Evolutionary conservation across 2,888 invertebrate genomes (phyloP).

Genomic region (Phyllotreta striolata): DNA sequence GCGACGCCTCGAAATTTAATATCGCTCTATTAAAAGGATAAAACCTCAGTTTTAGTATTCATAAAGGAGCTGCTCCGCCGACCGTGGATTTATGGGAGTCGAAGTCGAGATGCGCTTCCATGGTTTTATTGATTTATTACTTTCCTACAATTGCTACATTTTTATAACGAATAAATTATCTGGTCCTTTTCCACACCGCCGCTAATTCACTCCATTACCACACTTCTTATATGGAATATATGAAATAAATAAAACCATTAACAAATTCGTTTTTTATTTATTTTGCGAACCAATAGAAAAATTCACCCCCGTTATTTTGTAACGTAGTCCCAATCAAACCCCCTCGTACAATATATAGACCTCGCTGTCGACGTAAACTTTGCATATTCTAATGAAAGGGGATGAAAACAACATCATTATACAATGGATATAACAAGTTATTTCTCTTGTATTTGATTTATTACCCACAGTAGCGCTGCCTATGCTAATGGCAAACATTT

Average conservation of each 20-base stretch:
- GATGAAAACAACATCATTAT: slow-evolving; percentile 62
- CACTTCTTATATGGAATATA: no score
- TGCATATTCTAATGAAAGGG: slow-evolving; percentile 57
- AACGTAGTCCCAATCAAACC: slow-evolving; percentile 29
- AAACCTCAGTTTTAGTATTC: slow-evolving; percentile 40
- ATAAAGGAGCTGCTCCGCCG: slow-evolving; percentile 35
- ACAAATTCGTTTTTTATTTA: not conserved
- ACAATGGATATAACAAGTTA: slow-evolving; percentile 62
- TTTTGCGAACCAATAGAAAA: not conserved
- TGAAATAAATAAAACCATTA: not conserved
- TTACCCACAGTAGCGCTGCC: slow-evolving; percentile 60
- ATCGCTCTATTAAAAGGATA: slow-evolving; percentile 37
- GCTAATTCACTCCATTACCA: no score
- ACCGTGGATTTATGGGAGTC: slow-evolving; percentile 42
- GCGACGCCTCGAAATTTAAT: slow-evolving; percentile 36
- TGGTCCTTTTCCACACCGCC: not conserved
- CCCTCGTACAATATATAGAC: slow-evolving; percentile 43
- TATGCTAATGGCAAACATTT: slow-evolving; percentile 63
- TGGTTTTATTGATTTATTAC: slow-evolving; percentile 41
- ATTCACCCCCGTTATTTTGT: slow-evolving; percentile 8
- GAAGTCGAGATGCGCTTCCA: slow-evolving; percentile 38
- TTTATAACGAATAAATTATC: slow-evolving; percentile 6
- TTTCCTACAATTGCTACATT: slow-evolving; percentile 17
- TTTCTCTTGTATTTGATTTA: slow-evolving; percentile 62
- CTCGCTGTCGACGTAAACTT: slow-evolving; percentile 47